Percentiles rank a stretch among this genome's conserved stretches.
These are phyloP conservation scores for Pachyramphus minor DNA, from an alignment of 2,113 vertebrate species.

Conservation along the genomic window DNA sequence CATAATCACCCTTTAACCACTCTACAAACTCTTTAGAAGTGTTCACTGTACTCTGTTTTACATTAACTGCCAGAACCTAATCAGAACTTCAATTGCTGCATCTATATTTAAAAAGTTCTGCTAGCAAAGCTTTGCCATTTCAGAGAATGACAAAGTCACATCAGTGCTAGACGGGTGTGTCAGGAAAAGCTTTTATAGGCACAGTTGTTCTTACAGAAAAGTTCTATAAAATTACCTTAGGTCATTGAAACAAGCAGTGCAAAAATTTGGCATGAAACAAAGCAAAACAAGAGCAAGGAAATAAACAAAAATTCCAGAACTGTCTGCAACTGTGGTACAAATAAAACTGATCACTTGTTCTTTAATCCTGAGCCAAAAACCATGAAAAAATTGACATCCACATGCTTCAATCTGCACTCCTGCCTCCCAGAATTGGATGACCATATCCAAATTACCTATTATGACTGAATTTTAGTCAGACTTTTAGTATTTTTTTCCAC, in stretches of 20 bases:
- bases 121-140: not conserved
- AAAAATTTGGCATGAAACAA: not conserved
- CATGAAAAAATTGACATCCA: not conserved
- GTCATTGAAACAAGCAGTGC: not conserved
- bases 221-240: not conserved
- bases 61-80: not conserved
- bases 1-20: not conserved
- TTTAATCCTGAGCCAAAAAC: not conserved
- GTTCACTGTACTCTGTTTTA: not conserved
- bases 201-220: not conserved
- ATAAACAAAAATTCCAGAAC: not conserved
- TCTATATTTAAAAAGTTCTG: not conserved
- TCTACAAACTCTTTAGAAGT: not conserved
- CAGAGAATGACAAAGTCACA: not conserved
- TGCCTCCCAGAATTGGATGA: not conserved
- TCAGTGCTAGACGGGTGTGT: not conserved
- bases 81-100: not conserved
- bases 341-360: not conserved
- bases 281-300: not conserved
- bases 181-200: not conserved
- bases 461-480: not conserved
- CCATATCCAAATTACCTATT: not conserved
- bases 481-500: not conserved
- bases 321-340: not conserved
- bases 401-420: not conserved